Evolutionary conservation across 1,140 invertebrate species (phyloP).

Genomic region (Telenomus remus): DNA sequence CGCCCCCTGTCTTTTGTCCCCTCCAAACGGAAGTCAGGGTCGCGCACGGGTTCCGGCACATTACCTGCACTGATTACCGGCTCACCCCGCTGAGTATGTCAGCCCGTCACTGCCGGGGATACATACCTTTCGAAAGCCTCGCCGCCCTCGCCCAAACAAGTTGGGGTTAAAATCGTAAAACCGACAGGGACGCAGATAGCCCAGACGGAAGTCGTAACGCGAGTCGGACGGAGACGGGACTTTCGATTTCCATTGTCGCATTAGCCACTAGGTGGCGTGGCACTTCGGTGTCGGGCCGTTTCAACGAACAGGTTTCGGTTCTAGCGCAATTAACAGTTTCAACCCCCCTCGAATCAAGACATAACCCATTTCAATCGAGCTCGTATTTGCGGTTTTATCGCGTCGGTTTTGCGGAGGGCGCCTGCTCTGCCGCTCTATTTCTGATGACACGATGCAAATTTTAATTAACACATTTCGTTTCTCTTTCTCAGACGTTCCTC

Average conservation of each 20-base stretch:
- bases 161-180: slow-evolving; percentile 4
- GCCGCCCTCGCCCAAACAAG: slow-evolving; percentile 14
- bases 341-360: slow-evolving; percentile 17
- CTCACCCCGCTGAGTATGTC: slow-evolving; percentile 68
- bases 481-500: no score
- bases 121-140: slow-evolving; percentile 59
- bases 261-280: slow-evolving; percentile 12
- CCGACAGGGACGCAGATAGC: not conserved
- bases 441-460: not conserved
- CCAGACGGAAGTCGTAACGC: not conserved
- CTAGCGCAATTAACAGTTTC: slow-evolving; percentile 37
- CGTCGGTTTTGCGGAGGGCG: slow-evolving; percentile 4
- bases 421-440: not conserved
- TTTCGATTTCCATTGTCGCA: not conserved
- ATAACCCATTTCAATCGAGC: slow-evolving; percentile 34
- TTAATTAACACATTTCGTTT: no score
- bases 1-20: slow-evolving; percentile 36
- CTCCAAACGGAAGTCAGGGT: slow-evolving; percentile 61
- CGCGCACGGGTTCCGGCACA: slow-evolving; percentile 68
- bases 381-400: slow-evolving; percentile 24
- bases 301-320: slow-evolving; percentile 30
- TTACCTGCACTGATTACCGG: slow-evolving; percentile 74
- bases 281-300: slow-evolving; percentile 6
- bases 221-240: not conserved
- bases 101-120: slow-evolving; percentile 67